phyloP scores from a whole-genome alignment of 2,797 vertebrate genomes.

The Bradypus variegatus region DNA sequence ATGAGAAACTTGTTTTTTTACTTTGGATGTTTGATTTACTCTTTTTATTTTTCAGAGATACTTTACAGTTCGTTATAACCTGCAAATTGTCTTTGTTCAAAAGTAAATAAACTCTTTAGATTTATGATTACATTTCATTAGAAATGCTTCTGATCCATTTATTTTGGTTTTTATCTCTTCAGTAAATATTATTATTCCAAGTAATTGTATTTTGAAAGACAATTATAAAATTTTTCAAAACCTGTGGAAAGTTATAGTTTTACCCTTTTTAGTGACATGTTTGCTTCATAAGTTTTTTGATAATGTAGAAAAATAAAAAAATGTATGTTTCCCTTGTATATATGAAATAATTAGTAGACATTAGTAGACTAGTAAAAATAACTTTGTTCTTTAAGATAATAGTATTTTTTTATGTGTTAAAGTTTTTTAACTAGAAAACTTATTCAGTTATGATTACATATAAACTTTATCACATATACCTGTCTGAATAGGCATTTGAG shows the following conservation, averaged over 20 bases:
- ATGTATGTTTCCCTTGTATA: background rate
- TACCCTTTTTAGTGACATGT: conserved; percentile 17
- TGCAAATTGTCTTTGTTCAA: conserved; percentile 34
- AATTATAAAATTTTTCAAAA: conserved; percentile 20
- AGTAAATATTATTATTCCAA: conserved; percentile 30
- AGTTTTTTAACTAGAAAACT: conserved; percentile 18
- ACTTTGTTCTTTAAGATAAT: background rate
- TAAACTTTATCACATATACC: background rate
- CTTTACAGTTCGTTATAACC: conserved; percentile 16
- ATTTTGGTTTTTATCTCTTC: conserved; percentile 32
- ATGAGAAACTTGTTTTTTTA: conserved; percentile 29
- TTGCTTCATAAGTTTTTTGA: conserved; percentile 28
- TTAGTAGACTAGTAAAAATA: conserved; percentile 6
- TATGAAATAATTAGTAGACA: background rate
- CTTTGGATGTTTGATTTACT: conserved; percentile 13
- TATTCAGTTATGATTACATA: background rate
- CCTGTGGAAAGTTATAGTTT: conserved; percentile 14
- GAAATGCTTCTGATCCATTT: background rate
- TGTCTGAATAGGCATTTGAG: conserved; percentile 16
- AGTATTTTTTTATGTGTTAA: conserved; percentile 15
- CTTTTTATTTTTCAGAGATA: conserved; percentile 27
- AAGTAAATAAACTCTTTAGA: conserved; percentile 30
- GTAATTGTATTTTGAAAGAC: conserved; percentile 28
- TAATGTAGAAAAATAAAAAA: background rate
- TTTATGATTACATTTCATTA: conserved; percentile 37